Evolutionary conservation across 2,797 vertebrate species (phyloP).

Genomic region (Petrocephalus schoutedeni): DNA sequence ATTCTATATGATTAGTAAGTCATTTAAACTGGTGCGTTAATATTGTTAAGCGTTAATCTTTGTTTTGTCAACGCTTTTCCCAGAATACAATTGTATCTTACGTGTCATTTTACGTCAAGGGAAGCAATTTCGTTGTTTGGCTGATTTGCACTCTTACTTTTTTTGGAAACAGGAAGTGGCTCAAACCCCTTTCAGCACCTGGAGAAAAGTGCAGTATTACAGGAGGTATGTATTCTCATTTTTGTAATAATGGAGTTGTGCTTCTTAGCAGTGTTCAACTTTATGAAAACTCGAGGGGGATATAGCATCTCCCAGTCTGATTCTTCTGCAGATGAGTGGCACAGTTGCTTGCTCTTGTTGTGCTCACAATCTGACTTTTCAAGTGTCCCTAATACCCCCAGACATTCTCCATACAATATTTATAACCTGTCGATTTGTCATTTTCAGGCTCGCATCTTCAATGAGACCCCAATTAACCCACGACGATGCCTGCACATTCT

Average conservation of each 20-base stretch:
- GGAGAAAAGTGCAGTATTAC: constrained; percentile 94
- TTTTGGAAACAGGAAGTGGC: constrained; percentile 71
- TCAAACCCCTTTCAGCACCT: constrained; percentile 96
- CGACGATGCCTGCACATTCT: constrained; percentile 95
- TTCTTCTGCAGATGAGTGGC: not conserved
- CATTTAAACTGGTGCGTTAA: not conserved
- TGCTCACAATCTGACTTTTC: not conserved
- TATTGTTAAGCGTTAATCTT: not conserved
- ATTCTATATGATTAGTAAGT: not conserved
- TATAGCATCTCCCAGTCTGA: not conserved
- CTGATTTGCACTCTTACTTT: not conserved
- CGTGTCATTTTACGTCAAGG: not conserved
- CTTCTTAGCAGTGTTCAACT: not conserved
- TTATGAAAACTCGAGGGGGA: not conserved
- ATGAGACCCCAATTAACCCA: constrained; percentile 95
- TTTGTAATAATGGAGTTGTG: not conserved
- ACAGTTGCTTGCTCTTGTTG: not conserved
- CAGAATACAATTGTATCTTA: not conserved
- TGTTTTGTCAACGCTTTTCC: not conserved
- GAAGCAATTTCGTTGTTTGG: not conserved
- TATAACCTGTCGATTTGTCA: not conserved
- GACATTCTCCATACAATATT: not conserved
- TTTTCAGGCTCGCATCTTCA: constrained; percentile 86
- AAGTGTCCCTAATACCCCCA: not conserved
- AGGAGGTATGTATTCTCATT: constrained; percentile 71